Percentiles rank a stretch among this genome's conserved stretches.
phyloP scores from a whole-genome alignment of 2,888 invertebrate genomes.

The Cosmorhoe ocellata region DNA sequence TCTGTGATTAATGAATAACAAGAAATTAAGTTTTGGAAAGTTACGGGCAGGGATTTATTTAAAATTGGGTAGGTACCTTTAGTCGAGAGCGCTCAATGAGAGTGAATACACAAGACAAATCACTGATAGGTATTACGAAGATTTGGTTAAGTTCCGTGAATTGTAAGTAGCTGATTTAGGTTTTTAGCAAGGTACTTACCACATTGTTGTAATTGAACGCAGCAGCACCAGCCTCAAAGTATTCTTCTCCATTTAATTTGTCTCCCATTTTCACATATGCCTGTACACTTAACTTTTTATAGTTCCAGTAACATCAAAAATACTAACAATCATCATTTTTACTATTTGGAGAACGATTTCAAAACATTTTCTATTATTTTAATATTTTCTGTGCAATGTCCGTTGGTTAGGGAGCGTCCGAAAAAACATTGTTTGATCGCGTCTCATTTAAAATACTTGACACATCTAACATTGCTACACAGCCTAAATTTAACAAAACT shows the following conservation, averaged over 20 bases:
- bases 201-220: slow-evolving; percentile 78
- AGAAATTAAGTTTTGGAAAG: no score
- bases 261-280: slow-evolving; percentile 62
- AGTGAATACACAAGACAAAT: no score
- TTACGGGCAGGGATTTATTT: no score
- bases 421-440: slow-evolving; percentile 53
- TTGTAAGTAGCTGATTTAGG: background rate
- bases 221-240: slow-evolving; percentile 67
- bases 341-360: slow-evolving; percentile 30
- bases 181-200: slow-evolving; percentile 56
- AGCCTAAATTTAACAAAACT: background rate
- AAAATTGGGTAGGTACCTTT: no score
- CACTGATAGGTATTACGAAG: no score
- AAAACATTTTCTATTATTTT: slow-evolving; percentile 36
- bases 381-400: slow-evolving; percentile 46
- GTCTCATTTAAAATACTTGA: slow-evolving; percentile 1
- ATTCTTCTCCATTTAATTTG: slow-evolving; percentile 73
- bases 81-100: no score
- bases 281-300: slow-evolving; percentile 44
- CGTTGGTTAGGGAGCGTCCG: slow-evolving; percentile 60
- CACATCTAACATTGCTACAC: background rate
- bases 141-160: no score
- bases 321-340: slow-evolving; percentile 39
- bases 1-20: background rate
- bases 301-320: slow-evolving; percentile 46